Evolutionary conservation across 1,140 invertebrate species (phyloP), one percentile per base, ranked within the genome.

Genomic region (Augochlora pura): DNA sequence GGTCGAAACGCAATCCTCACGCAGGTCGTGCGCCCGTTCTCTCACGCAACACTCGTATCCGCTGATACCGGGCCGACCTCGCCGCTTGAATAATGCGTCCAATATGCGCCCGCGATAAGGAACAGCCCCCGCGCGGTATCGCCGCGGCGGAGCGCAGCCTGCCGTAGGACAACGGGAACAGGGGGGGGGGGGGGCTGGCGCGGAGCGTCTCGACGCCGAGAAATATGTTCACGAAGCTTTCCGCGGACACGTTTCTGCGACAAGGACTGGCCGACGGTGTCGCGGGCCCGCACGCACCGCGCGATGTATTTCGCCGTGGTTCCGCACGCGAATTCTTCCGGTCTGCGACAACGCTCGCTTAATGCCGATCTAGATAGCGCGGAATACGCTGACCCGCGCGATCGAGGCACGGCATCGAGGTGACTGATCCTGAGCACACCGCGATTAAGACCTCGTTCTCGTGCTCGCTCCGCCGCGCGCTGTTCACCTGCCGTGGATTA

Each of bases 51-150:
- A 54, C 18, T 46, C 77, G 69, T 72, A 49, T 46, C 62, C 46
- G 27, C 69, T 71, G 69, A 72, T 71, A 72, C 42, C 16, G 18
- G 23, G 68, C 42, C 42, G 23, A 32, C 14, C 2, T 25, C 23
- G 32, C 25, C 12, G 38, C 38, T 38, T 79, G 77, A 79, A 79
- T 79, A 79, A 79, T 79, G 70, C 76, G 59, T 77, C 68, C 70
- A 77, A 77, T 77, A 77, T 77, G 65, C 67, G 60, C 1, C 42
- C 46, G 68, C 76, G 76, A 77, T 77, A 77, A 77, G 57, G 59
- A 71, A 71, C 68, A 38, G n/a, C 7, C n/a, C n/a, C n/a, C n/a
- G n/a, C 65, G 32, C n/a, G 32, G 67, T n/a, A 16, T 32, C 32
- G 32, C 32, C 32, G 32, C 32, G 32, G 32, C 32, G 32, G 4